A percentile compares a stretch with the other conserved stretches of the same genome.
These are phyloP conservation scores for Aspidoscelis tigris DNA, from an alignment of 2,113 vertebrate genomes.

Conservation along the genomic window DNA sequence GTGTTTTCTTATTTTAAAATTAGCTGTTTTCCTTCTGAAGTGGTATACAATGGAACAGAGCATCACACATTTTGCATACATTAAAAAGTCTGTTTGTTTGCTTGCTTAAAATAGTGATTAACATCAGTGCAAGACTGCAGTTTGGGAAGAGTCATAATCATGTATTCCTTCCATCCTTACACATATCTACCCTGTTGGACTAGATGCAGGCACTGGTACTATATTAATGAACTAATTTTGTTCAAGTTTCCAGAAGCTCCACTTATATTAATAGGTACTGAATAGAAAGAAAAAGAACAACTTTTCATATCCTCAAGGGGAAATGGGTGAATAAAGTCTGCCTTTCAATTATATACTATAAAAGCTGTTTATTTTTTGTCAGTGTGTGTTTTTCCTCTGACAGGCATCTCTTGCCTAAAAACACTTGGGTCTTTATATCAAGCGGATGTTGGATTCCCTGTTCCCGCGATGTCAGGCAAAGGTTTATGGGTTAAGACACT, in stretches of 20 bases:
- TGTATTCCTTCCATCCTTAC: background rate
- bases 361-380: background rate
- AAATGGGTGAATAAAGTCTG: background rate
- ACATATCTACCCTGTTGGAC: background rate
- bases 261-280: background rate
- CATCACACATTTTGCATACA: background rate
- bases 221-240: background rate
- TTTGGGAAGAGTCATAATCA: background rate
- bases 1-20: background rate
- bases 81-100: background rate
- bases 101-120: background rate
- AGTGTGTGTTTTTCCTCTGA: background rate
- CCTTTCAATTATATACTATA: background rate
- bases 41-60: background rate
- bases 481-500: conserved; percentile 3
- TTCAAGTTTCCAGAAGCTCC: background rate
- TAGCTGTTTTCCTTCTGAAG: background rate
- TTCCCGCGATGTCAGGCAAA: background rate
- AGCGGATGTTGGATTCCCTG: background rate
- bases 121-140: background rate
- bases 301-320: background rate
- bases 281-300: background rate
- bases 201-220: background rate
- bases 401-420: background rate
- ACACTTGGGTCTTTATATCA: background rate